These are phyloP conservation scores for Craniophora ligustri DNA, from an alignment of 2,888 invertebrate genomes.

Conservation along the genomic window DNA sequence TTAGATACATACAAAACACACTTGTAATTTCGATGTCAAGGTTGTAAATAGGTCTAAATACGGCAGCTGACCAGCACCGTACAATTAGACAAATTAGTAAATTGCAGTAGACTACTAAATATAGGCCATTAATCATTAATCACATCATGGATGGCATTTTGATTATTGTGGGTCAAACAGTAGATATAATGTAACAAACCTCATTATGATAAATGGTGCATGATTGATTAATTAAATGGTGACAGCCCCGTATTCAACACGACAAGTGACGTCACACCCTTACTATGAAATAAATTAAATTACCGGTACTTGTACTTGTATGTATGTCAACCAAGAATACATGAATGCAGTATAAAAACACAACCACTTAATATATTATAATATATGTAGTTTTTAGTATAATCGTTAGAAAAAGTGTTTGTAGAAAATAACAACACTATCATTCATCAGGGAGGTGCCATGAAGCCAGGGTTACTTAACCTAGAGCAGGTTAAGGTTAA, in stretches of 20 bases:
- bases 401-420: too few relatives aligned
- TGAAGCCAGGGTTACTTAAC: too few relatives aligned
- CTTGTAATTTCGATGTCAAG: too few relatives aligned
- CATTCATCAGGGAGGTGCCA: too few relatives aligned
- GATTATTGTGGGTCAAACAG: background rate
- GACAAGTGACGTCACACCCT: conserved; percentile 17
- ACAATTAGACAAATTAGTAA: background rate
- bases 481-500: too few relatives aligned
- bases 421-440: too few relatives aligned
- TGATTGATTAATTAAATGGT: conserved; percentile 26
- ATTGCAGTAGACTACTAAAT: background rate
- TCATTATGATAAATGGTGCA: conserved; percentile 12
- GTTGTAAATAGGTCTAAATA: too few relatives aligned
- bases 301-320: conserved; percentile 11
- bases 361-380: too few relatives aligned
- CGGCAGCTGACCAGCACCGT: too few relatives aligned
- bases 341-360: conserved; percentile 18
- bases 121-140: too few relatives aligned
- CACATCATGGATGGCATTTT: background rate
- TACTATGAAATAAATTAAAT: conserved; percentile 13
- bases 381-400: too few relatives aligned
- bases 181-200: background rate
- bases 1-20: too few relatives aligned
- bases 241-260: conserved; percentile 17
- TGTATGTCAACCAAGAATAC: conserved; percentile 7